A percentile compares a stretch with the other conserved stretches of the same genome.
phyloP scores from a whole-genome alignment of 2,888 invertebrate species.

The Mythimna vitellina region DNA sequence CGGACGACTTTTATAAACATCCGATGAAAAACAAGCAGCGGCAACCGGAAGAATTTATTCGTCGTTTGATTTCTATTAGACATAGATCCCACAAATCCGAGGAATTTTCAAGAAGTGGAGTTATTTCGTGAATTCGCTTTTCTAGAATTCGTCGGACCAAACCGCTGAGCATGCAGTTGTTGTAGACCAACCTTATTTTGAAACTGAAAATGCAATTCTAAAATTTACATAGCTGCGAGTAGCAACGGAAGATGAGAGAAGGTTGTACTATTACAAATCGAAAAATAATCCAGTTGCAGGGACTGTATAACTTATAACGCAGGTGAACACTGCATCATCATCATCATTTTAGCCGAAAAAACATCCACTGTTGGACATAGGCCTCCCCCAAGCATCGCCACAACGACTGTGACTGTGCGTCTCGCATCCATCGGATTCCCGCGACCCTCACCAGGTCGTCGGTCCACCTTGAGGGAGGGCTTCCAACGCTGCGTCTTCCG shows the following conservation, averaged over 20 bases:
- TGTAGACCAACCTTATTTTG: neutral
- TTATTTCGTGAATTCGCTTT: neutral
- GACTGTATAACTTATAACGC: neutral
- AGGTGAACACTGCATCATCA: neutral
- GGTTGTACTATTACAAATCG: neutral
- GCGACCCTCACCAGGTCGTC: too few species aligned
- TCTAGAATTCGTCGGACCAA: neutral
- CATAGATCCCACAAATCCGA: neutral
- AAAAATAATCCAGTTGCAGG: neutral
- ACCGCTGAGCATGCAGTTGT: neutral
- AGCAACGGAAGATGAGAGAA: neutral
- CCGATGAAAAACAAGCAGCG: neutral
- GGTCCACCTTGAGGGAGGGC: too few species aligned
- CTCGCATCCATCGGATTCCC: too few species aligned
- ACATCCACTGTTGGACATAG: too few species aligned
- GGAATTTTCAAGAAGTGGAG: neutral
- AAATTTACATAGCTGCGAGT: slow-evolving; percentile 4
- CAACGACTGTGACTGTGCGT: too few species aligned
- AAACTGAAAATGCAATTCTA: slow-evolving; percentile 4
- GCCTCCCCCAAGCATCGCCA: too few species aligned
- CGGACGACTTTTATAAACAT: neutral
- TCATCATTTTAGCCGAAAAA: too few species aligned
- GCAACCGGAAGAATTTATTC: neutral
- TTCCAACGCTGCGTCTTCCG: too few species aligned
- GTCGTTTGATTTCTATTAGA: slow-evolving; percentile 3